A percentile compares a stretch with the other conserved stretches of the same genome.
Evolutionary conservation across 2,797 vertebrate species (phyloP).

Genomic region (Menidia menidia): DNA sequence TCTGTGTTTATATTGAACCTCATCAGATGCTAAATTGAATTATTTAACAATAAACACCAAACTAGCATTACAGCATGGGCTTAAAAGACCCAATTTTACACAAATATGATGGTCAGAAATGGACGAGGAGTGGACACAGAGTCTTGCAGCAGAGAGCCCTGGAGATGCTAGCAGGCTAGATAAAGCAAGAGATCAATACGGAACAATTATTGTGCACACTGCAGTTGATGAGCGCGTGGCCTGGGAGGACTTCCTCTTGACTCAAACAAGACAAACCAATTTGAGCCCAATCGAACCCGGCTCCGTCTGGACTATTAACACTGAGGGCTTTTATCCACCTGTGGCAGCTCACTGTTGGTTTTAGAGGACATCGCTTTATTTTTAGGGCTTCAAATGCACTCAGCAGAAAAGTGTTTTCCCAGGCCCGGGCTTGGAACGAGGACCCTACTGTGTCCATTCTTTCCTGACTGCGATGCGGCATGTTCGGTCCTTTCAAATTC

Average conservation of each 20-base stretch:
- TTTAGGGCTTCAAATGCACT: slow-evolving; percentile 21
- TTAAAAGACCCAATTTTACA: slow-evolving; percentile 22
- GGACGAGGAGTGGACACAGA: slow-evolving; percentile 9
- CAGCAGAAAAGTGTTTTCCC: slow-evolving; percentile 17
- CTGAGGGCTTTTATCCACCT: slow-evolving; percentile 58
- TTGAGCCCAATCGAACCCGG: slow-evolving; percentile 58
- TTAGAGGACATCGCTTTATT: slow-evolving; percentile 36
- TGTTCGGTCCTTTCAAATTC: slow-evolving; percentile 34
- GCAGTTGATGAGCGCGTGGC: slow-evolving; percentile 75
- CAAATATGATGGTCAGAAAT: slow-evolving; percentile 25
- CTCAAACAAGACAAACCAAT: slow-evolving; percentile 58
- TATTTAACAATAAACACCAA: background rate
- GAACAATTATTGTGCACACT: slow-evolving; percentile 72
- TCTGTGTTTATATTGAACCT: no score
- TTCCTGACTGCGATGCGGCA: slow-evolving; percentile 28
- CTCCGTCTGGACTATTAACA: slow-evolving; percentile 65
- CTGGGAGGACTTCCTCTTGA: slow-evolving; percentile 47
- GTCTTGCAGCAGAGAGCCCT: slow-evolving; percentile 61
- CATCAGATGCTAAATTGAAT: no score
- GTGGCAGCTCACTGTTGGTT: background rate
- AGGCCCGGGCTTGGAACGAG: slow-evolving; percentile 19
- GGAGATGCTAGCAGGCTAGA: slow-evolving; percentile 63
- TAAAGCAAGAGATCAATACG: slow-evolving; percentile 76
- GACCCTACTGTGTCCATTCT: slow-evolving; percentile 4
- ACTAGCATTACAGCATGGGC: slow-evolving; percentile 32